These are phyloP conservation scores for rat (Rattus norvegicus) DNA, from an alignment of 2,113 vertebrate species.

Conservation along the genomic window DNA sequence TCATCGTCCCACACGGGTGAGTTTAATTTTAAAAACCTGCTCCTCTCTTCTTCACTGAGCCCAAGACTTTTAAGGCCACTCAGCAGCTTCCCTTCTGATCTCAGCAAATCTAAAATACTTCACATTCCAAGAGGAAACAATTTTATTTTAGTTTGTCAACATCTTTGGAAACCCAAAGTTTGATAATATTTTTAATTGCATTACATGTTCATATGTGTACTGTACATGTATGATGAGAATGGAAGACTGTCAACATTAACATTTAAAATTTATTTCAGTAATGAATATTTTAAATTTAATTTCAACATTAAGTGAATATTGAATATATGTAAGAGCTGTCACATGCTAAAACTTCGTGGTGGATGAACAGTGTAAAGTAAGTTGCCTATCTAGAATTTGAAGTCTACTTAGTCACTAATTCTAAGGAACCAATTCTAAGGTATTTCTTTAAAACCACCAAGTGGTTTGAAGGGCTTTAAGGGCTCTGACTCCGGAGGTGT, in stretches of 20 bases:
- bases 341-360: too few relatives aligned
- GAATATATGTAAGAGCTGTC: background rate
- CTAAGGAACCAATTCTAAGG: background rate
- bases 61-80: constrained; percentile 94
- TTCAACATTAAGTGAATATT: background rate
- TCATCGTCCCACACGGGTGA: constrained; percentile 85
- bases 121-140: constrained; percentile 70
- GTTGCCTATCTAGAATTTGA: background rate
- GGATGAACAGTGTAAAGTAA: background rate
- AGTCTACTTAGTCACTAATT: background rate
- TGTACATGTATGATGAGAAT: background rate
- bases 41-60: constrained; percentile 88
- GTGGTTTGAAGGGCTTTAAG: background rate
- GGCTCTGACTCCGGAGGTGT: background rate
- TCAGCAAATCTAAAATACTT: constrained; percentile 90
- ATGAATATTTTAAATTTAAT: background rate
- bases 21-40: constrained; percentile 90
- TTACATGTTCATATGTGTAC: background rate
- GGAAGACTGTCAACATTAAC: background rate
- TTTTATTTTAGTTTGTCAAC: constrained; percentile 47
- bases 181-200: background rate
- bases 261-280: background rate
- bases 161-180: background rate
- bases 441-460: background rate
- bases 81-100: constrained; percentile 92